phyloP scores from a whole-genome alignment of 2,888 invertebrate species.

The Corythucha ciliata region DNA sequence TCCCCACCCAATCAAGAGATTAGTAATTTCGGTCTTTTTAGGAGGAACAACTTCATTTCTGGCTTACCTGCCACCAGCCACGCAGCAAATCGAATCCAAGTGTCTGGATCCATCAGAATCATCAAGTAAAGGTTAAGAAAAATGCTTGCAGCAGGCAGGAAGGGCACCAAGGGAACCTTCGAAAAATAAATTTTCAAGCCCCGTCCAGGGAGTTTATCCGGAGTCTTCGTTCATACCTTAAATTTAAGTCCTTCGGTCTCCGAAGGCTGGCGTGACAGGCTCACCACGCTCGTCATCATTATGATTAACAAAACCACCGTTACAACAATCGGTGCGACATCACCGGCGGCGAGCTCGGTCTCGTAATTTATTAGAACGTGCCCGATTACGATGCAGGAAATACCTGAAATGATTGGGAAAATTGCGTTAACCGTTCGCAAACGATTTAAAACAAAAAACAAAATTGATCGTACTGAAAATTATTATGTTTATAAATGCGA shows the following conservation, averaged over 20 bases:
- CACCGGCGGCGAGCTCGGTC: not conserved
- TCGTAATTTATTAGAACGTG: conserved; percentile 13
- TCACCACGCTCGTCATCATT: conserved; percentile 25
- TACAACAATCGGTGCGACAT: not conserved
- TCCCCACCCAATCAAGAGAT: no score
- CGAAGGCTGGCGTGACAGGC: conserved; percentile 39
- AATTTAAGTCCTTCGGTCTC: conserved; percentile 40
- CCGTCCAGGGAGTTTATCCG: not conserved
- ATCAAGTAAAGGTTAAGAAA: conserved; percentile 76
- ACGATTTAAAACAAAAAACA: not conserved
- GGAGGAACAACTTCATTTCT: not conserved
- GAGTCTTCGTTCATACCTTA: conserved; percentile 37
- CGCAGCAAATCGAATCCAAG: conserved; percentile 73
- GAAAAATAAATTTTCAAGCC: conserved; percentile 31
- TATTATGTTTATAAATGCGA: conserved; percentile 7
- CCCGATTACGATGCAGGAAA: not conserved
- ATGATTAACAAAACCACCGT: conserved; percentile 8
- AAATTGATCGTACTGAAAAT: conserved; percentile 18
- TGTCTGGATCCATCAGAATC: conserved; percentile 63
- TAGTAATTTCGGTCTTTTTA: not conserved
- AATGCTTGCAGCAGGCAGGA: conserved; percentile 70
- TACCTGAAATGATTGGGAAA: not conserved
- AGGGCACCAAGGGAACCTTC: conserved; percentile 74
- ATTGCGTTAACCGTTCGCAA: not conserved
- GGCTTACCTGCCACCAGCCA: conserved; percentile 71